phyloP scores from a whole-genome alignment of 2,888 invertebrate species.

The Barypeithes pellucidus region DNA sequence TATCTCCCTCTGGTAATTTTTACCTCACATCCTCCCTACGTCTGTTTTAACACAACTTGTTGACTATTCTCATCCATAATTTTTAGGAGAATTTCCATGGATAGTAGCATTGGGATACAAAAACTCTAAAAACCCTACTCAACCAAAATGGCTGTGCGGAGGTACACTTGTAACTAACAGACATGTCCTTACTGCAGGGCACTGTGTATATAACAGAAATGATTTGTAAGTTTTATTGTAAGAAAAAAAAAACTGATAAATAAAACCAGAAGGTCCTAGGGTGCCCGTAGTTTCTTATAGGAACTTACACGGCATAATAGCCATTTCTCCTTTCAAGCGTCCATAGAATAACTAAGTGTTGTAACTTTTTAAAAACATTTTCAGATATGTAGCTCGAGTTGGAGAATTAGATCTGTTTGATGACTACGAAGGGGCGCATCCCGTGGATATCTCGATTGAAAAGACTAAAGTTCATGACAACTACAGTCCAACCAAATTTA shows the following conservation, averaged over 20 bases:
- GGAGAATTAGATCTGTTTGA: conserved; percentile 84
- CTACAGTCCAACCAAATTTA: conserved; percentile 77
- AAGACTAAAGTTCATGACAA: conserved; percentile 78
- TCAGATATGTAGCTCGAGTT: conserved; percentile 79
- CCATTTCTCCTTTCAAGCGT: too few relatives aligned
- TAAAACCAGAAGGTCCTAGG: too few relatives aligned
- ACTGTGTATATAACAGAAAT: conserved; percentile 78
- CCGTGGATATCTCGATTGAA: conserved; percentile 77
- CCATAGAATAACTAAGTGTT: too few relatives aligned
- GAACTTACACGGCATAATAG: too few relatives aligned
- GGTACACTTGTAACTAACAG: conserved; percentile 79
- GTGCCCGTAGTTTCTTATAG: too few relatives aligned
- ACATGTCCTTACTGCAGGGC: conserved; percentile 86
- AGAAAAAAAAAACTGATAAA: too few relatives aligned
- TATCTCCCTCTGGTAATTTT: too few relatives aligned
- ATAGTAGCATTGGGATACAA: conserved; percentile 82
- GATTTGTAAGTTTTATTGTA: conserved; percentile 74
- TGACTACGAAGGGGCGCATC: conserved; percentile 77
- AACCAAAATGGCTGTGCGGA: conserved; percentile 75
- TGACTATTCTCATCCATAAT: neutral
- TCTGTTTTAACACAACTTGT: too few relatives aligned
- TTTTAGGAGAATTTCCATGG: conserved; percentile 86
- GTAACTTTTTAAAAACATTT: too few relatives aligned
- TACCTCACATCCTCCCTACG: too few relatives aligned
- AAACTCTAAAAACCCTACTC: conserved; percentile 67